phyloP scores from a whole-genome alignment of 2,113 vertebrate genomes.

The Ranitomeya imitator region DNA sequence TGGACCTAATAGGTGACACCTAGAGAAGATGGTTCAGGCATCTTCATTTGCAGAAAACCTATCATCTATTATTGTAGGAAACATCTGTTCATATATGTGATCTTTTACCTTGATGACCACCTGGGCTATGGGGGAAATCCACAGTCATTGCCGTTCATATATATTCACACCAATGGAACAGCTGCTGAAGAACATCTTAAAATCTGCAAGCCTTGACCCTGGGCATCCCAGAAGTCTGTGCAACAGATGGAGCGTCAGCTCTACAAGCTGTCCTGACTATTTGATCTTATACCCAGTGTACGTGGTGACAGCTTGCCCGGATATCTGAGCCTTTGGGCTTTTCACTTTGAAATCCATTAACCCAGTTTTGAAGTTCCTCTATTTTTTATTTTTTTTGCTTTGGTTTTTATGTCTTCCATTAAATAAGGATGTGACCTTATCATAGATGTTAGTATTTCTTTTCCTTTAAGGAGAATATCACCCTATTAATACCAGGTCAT shows the following conservation, averaged over 20 bases:
- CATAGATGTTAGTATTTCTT: neutral
- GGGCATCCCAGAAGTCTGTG: constrained; percentile 1
- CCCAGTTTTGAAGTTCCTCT: neutral
- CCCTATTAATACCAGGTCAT: neutral
- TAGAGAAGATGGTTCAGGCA: neutral
- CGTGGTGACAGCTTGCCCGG: neutral
- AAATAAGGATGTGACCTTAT: neutral
- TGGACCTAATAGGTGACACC: too few species aligned
- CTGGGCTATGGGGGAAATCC: neutral
- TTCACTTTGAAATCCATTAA: constrained; percentile 10
- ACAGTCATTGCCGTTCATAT: neutral
- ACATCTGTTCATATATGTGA: neutral
- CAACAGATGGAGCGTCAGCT: constrained; percentile 17
- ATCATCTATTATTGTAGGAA: neutral
- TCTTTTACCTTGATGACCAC: neutral
- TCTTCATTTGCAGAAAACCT: neutral
- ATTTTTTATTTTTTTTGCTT: neutral
- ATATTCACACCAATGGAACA: neutral
- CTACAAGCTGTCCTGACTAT: constrained; percentile 21
- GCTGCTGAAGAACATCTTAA: constrained; percentile 32
- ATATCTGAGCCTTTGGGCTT: neutral
- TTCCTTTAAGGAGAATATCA: neutral
- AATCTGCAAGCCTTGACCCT: neutral
- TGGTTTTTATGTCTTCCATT: neutral
- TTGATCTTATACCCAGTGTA: neutral